Base-by-base conservation (phyloP, 2,113 vertebrate genomes). In the Ellobius talpinus region DNA sequence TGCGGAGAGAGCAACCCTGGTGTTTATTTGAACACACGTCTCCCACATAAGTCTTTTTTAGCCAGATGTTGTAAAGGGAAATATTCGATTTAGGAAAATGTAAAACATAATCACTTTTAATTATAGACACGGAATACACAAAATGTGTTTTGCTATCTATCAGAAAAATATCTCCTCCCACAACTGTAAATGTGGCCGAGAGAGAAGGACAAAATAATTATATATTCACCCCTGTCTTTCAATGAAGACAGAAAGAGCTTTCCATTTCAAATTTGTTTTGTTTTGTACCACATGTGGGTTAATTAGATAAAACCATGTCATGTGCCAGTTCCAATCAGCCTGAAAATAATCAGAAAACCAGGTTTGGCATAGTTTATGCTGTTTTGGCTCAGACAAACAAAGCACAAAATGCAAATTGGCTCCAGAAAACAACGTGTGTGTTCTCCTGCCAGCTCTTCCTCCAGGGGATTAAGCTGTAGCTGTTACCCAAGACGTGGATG, bases 241-340 rank as follows among this genome's bases (percentile, higher is more conserved):
- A 92, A 91, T 96, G 96, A 97, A 97, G 91, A 94, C 95, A 95
- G 96, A 96, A 87, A 95, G 92, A 95, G 94, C 94, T 98, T 97
- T 97, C 97, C 96, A 96, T 97, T 97, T 96, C 95, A 96, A 97
- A 97, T 98, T 97, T 98, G 98, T 97, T 97, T 98, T 98, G 98
- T 98, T 98, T 98, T 96, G 97, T 98, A 98, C 96, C 97, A 97
- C 98, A 98, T 98, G 96, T 98, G 97, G 95, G 96, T 98, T 98
- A 98, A 98, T 98, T 98, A 98, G 97, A 98, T 98, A 98, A 98
- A 98, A 96, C 97, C 96, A 97, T 97, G 97, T 97, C 97, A 97
- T 97, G 89, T 95, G 97, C 98, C 97, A 98, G 96, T 97, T 97
- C 97, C 97, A 97, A 98, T 98, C 98, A 98, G 97, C 92, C 92